phyloP scores from a whole-genome alignment of 2,888 invertebrate genomes.

The Choreutis nemorana region DNA sequence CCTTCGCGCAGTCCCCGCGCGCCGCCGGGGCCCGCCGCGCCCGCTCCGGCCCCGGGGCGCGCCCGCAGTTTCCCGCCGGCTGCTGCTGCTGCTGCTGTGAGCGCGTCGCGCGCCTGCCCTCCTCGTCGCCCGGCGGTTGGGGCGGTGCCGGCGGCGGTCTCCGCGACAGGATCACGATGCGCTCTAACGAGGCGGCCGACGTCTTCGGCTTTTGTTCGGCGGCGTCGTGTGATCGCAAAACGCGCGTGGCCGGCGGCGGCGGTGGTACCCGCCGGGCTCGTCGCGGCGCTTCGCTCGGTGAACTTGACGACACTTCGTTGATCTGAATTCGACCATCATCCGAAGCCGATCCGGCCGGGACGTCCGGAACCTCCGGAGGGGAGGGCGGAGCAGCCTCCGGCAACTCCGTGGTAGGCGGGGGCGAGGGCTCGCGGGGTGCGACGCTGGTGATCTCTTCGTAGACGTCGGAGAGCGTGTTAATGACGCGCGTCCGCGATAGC shows the following conservation, averaged over 20 bases:
- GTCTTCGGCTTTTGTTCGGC: conserved; percentile 15
- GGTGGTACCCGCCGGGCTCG: conserved; percentile 23
- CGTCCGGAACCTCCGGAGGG: conserved; percentile 10
- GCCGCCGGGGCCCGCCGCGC: conserved; percentile 45
- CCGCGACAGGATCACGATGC: conserved; percentile 40
- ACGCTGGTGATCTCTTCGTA: conserved; percentile 33
- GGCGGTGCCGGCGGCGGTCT: conserved; percentile 22
- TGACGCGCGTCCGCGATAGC: conserved; percentile 39
- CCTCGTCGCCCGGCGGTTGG: conserved; percentile 5
- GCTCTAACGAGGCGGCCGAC: conserved; percentile 18
- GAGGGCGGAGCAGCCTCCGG: conserved; percentile 10
- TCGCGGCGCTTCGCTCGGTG: conserved; percentile 50
- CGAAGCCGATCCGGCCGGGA: conserved; percentile 10
- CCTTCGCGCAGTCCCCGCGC: conserved; percentile 47
- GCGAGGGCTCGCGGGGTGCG: conserved; percentile 15
- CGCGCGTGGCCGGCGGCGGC: conserved; percentile 33
- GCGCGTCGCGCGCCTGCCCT: conserved; percentile 13
- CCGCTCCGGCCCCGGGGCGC: conserved; percentile 44
- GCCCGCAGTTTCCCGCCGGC: conserved; percentile 15
- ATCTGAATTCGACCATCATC: conserved; percentile 67
- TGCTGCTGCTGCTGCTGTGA: conserved; percentile 12
- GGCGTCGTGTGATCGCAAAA: conserved; percentile 54
- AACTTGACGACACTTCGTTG: conserved; percentile 73
- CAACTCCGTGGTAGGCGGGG: conserved; percentile 12
- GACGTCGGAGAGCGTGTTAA: conserved; percentile 49